A percentile compares a stretch with the other conserved stretches of the same genome.
phyloP scores from a whole-genome alignment of 2,113 vertebrate species.

The Urocynchramus pylzowi region DNA sequence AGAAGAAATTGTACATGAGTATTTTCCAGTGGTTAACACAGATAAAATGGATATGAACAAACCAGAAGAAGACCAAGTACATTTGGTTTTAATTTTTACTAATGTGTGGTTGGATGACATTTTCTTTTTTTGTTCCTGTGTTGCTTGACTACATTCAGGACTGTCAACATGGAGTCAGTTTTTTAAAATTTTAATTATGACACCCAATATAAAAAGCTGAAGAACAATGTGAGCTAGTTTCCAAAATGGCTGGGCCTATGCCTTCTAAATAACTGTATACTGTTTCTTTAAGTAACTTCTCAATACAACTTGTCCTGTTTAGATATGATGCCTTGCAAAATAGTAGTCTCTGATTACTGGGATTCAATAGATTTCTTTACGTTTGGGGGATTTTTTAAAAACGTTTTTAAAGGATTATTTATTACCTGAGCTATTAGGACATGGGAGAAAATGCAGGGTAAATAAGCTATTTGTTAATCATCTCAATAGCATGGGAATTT shows the following conservation, averaged over 20 bases:
- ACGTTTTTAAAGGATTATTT: not conserved
- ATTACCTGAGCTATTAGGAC: not conserved
- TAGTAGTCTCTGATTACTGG: not conserved
- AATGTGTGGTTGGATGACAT: not conserved
- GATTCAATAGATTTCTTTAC: not conserved
- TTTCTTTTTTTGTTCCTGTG: not conserved
- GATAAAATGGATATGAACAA: not conserved
- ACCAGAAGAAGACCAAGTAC: not conserved
- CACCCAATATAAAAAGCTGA: not conserved
- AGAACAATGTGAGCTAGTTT: not conserved
- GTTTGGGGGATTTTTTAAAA: not conserved
- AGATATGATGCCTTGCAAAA: not conserved
- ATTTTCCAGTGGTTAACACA: not conserved
- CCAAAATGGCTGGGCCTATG: not conserved
- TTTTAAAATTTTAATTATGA: not conserved
- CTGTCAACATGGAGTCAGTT: not conserved
- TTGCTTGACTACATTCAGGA: not conserved
- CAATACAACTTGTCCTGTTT: not conserved
- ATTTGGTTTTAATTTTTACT: not conserved
- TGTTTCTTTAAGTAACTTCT: not conserved
- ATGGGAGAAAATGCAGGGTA: not conserved
- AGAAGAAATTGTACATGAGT: not conserved
- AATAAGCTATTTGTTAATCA: conserved; percentile 42
- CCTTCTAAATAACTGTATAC: not conserved
- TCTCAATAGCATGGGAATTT: conserved; percentile 43